These are phyloP conservation scores for Sebastes diaconus DNA, from an alignment of 2,797 vertebrate species.

Conservation along the genomic window DNA sequence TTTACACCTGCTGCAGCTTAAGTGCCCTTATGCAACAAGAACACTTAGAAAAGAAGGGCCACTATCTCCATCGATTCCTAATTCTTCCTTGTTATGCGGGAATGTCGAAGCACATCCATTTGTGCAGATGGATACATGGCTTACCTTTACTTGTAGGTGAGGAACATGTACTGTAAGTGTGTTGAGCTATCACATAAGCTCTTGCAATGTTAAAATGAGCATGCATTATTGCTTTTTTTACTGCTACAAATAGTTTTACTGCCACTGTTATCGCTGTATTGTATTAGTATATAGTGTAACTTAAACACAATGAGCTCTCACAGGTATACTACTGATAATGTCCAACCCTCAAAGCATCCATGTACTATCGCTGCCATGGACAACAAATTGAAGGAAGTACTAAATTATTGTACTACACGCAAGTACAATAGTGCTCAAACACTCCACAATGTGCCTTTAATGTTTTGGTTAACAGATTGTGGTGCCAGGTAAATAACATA, in stretches of 20 bases:
- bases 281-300: not conserved
- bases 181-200: not conserved
- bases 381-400: not conserved
- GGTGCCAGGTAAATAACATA: not conserved
- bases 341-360: not conserved
- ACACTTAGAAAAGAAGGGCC: not conserved
- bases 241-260: not conserved
- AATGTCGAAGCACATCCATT: not conserved
- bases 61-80: not conserved
- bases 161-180: not conserved
- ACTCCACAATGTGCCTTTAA: no score
- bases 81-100: not conserved
- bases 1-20: constrained; percentile 1
- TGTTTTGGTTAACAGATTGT: no score
- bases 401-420: no score
- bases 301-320: not conserved
- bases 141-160: not conserved
- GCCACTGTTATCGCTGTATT: no score
- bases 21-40: not conserved
- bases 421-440: no score
- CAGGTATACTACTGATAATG: not conserved
- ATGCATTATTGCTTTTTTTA: not conserved
- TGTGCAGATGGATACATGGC: not conserved
- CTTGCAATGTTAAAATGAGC: not conserved
- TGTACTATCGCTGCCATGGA: not conserved